Percentiles rank a stretch among this genome's conserved stretches.
Evolutionary conservation across 2,113 vertebrate species (phyloP).

Genomic region (Nibea albiflora): DNA sequence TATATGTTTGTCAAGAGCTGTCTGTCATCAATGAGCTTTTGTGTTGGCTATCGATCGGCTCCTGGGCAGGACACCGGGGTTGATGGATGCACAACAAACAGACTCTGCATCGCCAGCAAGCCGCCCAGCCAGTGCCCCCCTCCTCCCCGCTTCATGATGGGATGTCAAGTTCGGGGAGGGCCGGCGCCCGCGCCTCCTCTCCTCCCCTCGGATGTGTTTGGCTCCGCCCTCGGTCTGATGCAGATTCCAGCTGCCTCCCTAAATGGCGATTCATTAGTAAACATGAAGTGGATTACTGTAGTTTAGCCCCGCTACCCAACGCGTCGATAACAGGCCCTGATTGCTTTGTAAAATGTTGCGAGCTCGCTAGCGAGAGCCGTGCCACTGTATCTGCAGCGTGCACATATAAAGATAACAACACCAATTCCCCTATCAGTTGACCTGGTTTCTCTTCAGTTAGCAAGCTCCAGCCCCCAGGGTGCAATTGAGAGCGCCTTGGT

Average conservation of each 20-base stretch:
- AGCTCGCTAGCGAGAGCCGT: slow-evolving; percentile 55
- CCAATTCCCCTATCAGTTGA: slow-evolving; percentile 77
- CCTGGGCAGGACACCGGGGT: slow-evolving; percentile 71
- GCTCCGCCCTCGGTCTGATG: slow-evolving; percentile 21
- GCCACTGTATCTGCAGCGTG: slow-evolving; percentile 62
- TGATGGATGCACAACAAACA: slow-evolving; percentile 84
- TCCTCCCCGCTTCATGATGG: slow-evolving; percentile 50
- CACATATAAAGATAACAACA: slow-evolving; percentile 75
- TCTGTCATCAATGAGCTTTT: slow-evolving; percentile 84
- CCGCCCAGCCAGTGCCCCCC: slow-evolving; percentile 44
- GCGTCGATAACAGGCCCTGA: slow-evolving; percentile 70
- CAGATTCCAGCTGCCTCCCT: slow-evolving; percentile 47
- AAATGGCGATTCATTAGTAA: slow-evolving; percentile 74
- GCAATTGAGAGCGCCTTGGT: slow-evolving; percentile 74
- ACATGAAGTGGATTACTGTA: slow-evolving; percentile 74
- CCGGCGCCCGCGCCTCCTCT: slow-evolving; percentile 30
- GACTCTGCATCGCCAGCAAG: slow-evolving; percentile 79
- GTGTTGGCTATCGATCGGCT: slow-evolving; percentile 82
- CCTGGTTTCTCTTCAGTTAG: slow-evolving; percentile 79
- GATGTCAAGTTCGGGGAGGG: slow-evolving; percentile 66
- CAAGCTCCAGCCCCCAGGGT: slow-evolving; percentile 67
- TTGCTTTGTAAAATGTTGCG: slow-evolving; percentile 71
- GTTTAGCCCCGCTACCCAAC: slow-evolving; percentile 62
- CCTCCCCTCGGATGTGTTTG: background rate
- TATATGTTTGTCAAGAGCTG: slow-evolving; percentile 84